phyloP scores from a whole-genome alignment of 2,113 vertebrate genomes.

The Takifugu flavidus region DNA sequence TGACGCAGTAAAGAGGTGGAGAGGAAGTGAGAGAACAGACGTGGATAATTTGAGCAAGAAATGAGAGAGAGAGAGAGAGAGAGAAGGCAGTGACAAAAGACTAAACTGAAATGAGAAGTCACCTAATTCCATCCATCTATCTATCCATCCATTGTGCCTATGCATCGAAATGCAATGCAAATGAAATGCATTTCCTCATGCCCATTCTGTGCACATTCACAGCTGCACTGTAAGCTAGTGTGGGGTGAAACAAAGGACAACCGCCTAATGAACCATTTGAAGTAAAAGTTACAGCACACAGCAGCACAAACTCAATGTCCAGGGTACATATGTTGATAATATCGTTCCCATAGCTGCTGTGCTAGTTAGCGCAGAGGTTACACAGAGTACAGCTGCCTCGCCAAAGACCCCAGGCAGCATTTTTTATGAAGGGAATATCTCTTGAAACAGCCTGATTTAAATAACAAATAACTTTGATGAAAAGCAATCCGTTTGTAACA shows the following conservation, averaged over 20 bases:
- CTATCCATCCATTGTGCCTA: no score
- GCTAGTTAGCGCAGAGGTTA: constrained; percentile 54
- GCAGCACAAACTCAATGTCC: constrained; percentile 37
- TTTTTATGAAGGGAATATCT: constrained; percentile 35
- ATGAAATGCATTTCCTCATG: no score
- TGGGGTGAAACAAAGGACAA: constrained; percentile 51
- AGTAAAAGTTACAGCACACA: constrained; percentile 45
- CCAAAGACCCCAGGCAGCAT: constrained; percentile 38
- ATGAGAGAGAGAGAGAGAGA: constrained; percentile 1
- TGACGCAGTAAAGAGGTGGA: constrained; percentile 47
- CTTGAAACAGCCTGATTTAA: constrained; percentile 18
- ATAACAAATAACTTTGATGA: constrained; percentile 19
- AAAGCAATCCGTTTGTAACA: constrained; percentile 2
- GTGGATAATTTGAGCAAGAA: neutral
- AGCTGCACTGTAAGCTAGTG: constrained; percentile 24
- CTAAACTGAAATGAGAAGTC: constrained; percentile 4
- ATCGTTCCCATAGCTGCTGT: constrained; percentile 49
- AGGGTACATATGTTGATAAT: constrained; percentile 47
- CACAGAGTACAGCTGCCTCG: constrained; percentile 39
- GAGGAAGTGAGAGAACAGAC: constrained; percentile 27
- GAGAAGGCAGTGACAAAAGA: constrained; percentile 13
- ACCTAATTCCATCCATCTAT: neutral
- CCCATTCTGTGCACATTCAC: constrained; percentile 15
- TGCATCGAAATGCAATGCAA: no score
- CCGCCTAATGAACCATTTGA: constrained; percentile 56